Base-by-base conservation (phyloP, 1,140 invertebrate species). In the Neodiprion pinetum region DNA sequence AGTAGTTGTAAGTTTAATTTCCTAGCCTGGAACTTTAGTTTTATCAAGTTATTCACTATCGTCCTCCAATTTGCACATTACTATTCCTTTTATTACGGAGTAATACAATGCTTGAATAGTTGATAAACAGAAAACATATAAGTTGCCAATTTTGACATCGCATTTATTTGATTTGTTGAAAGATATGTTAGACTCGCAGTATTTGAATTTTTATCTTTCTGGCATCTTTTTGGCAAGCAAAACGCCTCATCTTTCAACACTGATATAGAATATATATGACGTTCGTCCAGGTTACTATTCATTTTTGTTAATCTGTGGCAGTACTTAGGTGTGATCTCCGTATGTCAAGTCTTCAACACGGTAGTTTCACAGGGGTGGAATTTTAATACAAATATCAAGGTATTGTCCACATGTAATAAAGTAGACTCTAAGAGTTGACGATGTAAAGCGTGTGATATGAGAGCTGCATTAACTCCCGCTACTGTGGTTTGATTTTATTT, bases 1-100 rank as follows among this genome's bases (percentile, higher is more conserved):
- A 61, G 7, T 61, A 61, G 53, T 61, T 61, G 53, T 12, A 14
- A 61, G 53, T 14, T 61, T 61, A 14, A 61, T 61, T 61, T 61
- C 11, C 53, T 61, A 61, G n/a, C n/a, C 14, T 14, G n/a, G 11
- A 14, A 17, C 53, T 61, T 61, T 17, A 61, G 53, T 61, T 61
- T 61, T 61, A 17, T 61, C 53, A 61, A 61, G 53, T 61, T 61
- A 61, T 61, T 61, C 53, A 17, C 53, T 61, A 61, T 61, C n/a
- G n/a, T 61, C 53, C 11, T 61, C n/a, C 3, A 14, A 14, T 61
- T 61, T 61, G 9, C 53, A 61, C 0, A 61, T 9, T 61, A 61
- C 11, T 61, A 14, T 61, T 61, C 11, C 11, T 61, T 61, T 61
- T 17, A 61, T 17, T 17, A 61, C 53, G 53, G 53, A 61, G 53